A percentile compares a stretch with the other conserved stretches of the same genome.
Evolutionary conservation across 2,888 invertebrate genomes (phyloP).

Genomic region (Harpalus rubripes): DNA sequence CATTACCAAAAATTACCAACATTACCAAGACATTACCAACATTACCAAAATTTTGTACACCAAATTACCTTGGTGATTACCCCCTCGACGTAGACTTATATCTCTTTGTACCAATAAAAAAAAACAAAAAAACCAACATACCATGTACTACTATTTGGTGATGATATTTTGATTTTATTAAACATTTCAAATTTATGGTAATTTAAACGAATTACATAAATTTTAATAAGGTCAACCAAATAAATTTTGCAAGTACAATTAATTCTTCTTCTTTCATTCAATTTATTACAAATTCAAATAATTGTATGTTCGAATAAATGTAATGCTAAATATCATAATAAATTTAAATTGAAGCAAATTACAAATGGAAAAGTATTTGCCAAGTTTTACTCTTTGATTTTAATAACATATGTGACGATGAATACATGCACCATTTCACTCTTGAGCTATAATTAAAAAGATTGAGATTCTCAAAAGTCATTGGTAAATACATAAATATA

Average conservation of each 20-base stretch:
- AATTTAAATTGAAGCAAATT: conserved; percentile 13
- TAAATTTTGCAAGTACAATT: neutral
- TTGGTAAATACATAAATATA: conserved; percentile 26
- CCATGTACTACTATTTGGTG: too few species aligned
- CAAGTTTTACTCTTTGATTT: neutral
- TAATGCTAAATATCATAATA: neutral
- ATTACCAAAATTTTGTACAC: too few species aligned
- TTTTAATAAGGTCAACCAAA: neutral
- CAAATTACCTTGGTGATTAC: too few species aligned
- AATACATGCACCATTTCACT: neutral
- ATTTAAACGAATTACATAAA: too few species aligned
- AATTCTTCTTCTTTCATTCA: neutral
- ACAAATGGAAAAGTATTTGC: neutral
- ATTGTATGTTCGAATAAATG: neutral
- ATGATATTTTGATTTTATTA: too few species aligned
- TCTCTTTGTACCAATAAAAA: too few species aligned
- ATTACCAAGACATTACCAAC: too few species aligned
- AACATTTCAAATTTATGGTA: too few species aligned
- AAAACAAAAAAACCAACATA: too few species aligned
- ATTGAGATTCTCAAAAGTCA: neutral
- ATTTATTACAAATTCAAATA: neutral
- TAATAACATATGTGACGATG: neutral
- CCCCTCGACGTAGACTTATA: too few species aligned
- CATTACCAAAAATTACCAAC: too few species aligned
- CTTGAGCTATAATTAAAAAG: neutral